phyloP scores from a whole-genome alignment of 2,113 vertebrate genomes.

The Percopsis transmontana region DNA sequence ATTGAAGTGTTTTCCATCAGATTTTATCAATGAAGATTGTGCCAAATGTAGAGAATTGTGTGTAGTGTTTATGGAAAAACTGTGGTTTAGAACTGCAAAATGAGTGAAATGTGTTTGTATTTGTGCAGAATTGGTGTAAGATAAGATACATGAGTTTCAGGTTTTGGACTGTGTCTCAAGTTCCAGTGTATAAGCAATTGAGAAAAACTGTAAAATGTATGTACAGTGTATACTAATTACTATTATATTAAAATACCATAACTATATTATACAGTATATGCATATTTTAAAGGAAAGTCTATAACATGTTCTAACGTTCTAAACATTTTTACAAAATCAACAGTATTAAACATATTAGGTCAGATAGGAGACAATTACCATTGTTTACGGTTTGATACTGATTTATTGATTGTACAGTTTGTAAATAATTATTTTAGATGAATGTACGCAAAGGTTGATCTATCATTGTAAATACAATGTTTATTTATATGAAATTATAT shows the following conservation, averaged over 20 bases:
- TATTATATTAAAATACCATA: neutral
- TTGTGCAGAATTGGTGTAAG: too few relatives aligned
- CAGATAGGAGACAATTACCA: neutral
- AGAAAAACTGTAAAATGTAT: too few relatives aligned
- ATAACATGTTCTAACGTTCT: neutral
- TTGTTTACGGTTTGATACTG: constrained; percentile 40
- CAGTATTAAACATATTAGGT: neutral
- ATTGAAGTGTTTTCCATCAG: too few relatives aligned
- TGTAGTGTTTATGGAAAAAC: too few relatives aligned
- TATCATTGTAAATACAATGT: constrained; percentile 2
- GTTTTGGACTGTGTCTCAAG: too few relatives aligned
- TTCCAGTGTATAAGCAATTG: too few relatives aligned
- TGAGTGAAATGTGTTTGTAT: too few relatives aligned
- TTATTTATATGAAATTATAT: neutral
- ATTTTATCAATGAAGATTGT: too few relatives aligned
- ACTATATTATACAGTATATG: neutral
- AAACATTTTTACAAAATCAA: neutral
- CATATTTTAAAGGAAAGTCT: neutral
- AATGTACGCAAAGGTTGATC: neutral
- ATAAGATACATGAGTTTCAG: too few relatives aligned
- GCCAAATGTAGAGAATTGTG: too few relatives aligned
- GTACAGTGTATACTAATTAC: too few relatives aligned
- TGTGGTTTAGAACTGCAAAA: too few relatives aligned
- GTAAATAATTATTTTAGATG: constrained; percentile 24
- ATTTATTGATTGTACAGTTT: constrained; percentile 35